phyloP scores from a whole-genome alignment of 92 coral and sea anemone genomes.

The Epizoanthus rinbou region DNA sequence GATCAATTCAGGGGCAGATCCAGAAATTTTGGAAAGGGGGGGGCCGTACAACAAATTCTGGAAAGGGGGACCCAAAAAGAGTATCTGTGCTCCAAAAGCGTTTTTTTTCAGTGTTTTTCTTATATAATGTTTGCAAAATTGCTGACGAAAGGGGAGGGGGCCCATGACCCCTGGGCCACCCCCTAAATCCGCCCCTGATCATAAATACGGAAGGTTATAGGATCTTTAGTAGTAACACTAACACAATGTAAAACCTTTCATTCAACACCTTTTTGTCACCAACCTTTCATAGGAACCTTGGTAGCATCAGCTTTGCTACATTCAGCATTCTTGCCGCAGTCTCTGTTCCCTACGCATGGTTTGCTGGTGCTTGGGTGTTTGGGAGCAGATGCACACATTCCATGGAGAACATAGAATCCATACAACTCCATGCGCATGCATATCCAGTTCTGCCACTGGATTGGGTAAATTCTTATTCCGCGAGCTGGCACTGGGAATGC shows the following conservation, averaged over 20 bases:
- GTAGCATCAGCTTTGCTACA: constrained; percentile 53
- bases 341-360: constrained; percentile 75
- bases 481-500: constrained; percentile 77
- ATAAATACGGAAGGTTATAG: too few species aligned
- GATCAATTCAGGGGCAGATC: too few species aligned
- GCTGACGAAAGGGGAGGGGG: too few species aligned
- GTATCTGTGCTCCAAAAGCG: too few species aligned
- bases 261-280: not conserved
- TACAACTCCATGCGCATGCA: constrained; percentile 88
- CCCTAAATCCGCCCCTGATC: too few species aligned
- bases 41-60: too few species aligned
- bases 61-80: too few species aligned
- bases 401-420: constrained; percentile 77
- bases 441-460: constrained; percentile 72
- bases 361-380: constrained; percentile 46
- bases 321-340: constrained; percentile 87
- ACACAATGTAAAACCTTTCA: not conserved
- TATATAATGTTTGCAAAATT: too few species aligned
- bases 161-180: too few species aligned
- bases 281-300: constrained; percentile 59
- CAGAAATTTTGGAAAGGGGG: too few species aligned
- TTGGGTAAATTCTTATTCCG: constrained; percentile 74
- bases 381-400: constrained; percentile 75
- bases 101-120: too few species aligned
- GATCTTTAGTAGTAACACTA: not conserved